Conservation (phyloP, 2,113 vertebrate genomes). For the human region GRCh38 chr12:117213501-117214000, state of each 20-base stretch:
- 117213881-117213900: neutral
- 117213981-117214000: neutral
- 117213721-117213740: neutral
- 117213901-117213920: neutral
- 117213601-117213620: neutral
- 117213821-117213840: neutral
- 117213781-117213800: neutral
- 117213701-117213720: neutral
- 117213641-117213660: neutral
- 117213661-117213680: neutral
- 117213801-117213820: neutral
- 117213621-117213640: neutral
- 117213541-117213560: neutral
- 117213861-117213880: neutral
- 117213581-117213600: neutral
- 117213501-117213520: neutral
- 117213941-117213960: neutral
- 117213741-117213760: neutral
- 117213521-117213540: accelerated
- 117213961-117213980: neutral
- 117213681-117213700: neutral
- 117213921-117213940: neutral
- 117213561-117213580: neutral
- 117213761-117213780: neutral
- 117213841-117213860: neutral